Base-by-base conservation (phyloP, 2,113 vertebrate species). In the Rhinogobius similis region DNA sequence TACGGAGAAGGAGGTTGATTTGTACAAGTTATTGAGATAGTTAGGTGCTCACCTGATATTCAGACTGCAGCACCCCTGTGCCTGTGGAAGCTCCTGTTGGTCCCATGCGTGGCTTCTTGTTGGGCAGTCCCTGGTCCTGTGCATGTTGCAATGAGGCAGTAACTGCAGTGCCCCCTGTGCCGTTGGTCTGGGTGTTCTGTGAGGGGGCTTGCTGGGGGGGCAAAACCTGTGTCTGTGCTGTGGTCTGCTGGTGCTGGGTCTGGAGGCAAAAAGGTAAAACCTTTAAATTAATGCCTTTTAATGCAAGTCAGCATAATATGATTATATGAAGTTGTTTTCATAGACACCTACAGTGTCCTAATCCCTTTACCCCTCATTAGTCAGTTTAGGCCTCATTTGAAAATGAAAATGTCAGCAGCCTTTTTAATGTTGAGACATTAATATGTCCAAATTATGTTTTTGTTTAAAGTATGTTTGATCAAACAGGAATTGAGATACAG, bases 51-150 rank as follows among this genome's bases (percentile, higher is more conserved):
- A 99, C 98, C 96, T 99, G 98, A 94, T 99, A 99, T 76, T 99
- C 98, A 11, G 97, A 93, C 83, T 95, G 94, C 78, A 97, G 92
- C 62, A 95, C 94, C 36, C 96, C 94, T 50, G 95, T 94, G 74
- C 97, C 96, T 48, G 97, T 96, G 90, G 93, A 94, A 75, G 94
- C 44, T 73, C 94, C 95, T 21, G 97, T 94, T 84, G 96, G 95
- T 79, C 95, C 97, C 0, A 98, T 91, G 64, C 98, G 95, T 69
- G 96, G 93, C 86, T 99, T 99, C 93, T 99, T 99, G 91, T 93
- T 99, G 0, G 96, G 95, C 77, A 96, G 96, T 73, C 95, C 97
- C 92, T 96, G 95, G 77, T 89, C 95, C 82, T 98, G 96, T 80
- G 94, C 75, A 46, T 97, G 97, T 87, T 97, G 98, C 21, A 98